Evolutionary conservation across 2,113 vertebrate genomes (phyloP), one percentile per base, ranked within the genome.

Genomic region (Butorides virescens): DNA sequence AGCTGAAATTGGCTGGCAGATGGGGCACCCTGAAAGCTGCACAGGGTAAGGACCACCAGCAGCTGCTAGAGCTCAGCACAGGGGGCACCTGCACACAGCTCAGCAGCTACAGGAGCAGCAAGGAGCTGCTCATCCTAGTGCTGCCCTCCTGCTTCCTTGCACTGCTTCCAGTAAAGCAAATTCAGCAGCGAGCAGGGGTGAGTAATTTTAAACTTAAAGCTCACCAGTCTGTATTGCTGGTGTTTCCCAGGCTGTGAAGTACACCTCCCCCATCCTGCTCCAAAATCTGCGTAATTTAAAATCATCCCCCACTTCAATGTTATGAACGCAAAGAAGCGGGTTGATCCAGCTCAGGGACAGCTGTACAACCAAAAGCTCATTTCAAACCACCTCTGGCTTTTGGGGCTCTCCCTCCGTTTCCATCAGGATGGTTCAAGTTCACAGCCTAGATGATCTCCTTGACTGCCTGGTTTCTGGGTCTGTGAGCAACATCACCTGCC

Each of bases 341-440:
- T 10, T 80, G 71, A 70, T 36, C 27, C 16, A 46, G 44, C 18
- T 10, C 3, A 5, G 26, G 65, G 29, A 70, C 34, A 42, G 32
- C 18, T 76, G 58, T 37, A 53, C n/a, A 55, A 50, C 14, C 30
- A n/a, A 22, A 63, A 81, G 13, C 6, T 68, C 26, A 11, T 79
- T 67, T 91, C 62, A 66, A 65, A 72, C 22, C 25, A 42, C 14
- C 39, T 80, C 46, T 32, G 9, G 0, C 18, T 26, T 15, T 11
- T 11, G 8, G 25, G 46, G 13, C 0, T 0, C 6, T 70, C 63
- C 15, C 32, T 56, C 42, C 0, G 0, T 36, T 86, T 75, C 58
- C 39, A 19, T 22, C 26, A 47, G 63, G 36, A 36, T 50, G 30
- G 53, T 62, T 90, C 92, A 84, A 79, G 86, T 67, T 85, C 77